Evolutionary conservation across 1,140 invertebrate species (phyloP).

Genomic region (Magallana angulata): DNA sequence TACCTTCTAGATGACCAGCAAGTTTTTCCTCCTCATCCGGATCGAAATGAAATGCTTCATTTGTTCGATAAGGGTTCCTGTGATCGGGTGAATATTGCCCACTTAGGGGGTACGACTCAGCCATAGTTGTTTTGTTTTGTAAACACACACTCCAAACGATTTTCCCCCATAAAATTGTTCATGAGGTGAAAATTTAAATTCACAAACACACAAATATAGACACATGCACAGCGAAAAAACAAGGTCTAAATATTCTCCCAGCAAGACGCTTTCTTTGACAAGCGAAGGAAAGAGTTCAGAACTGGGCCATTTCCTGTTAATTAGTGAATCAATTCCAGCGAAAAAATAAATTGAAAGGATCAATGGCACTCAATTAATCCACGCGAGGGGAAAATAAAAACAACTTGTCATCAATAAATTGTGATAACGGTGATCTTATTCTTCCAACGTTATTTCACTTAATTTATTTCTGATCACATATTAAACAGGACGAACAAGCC

Average conservation of each 20-base stretch:
- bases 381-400: background rate
- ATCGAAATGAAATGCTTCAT: conserved; percentile 18
- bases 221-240: background rate
- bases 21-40: conserved; percentile 3
- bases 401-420: background rate
- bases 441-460: background rate
- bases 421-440: background rate
- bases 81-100: conserved; percentile 16
- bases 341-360: background rate
- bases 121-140: background rate
- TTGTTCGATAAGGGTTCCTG: background rate
- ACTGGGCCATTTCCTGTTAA: conserved; percentile 22
- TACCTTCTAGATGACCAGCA: conserved; percentile 1
- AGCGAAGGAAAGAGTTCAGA: conserved; percentile 29
- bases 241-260: background rate
- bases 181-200: background rate
- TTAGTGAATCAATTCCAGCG: conserved; percentile 27
- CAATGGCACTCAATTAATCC: conserved; percentile 29
- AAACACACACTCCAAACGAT: background rate
- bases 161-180: background rate
- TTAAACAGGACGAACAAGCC: background rate
- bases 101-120: background rate
- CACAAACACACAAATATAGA: no score
- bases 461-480: background rate
- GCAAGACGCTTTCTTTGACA: conserved; percentile 18